Base-by-base conservation (phyloP, 1,140 invertebrate genomes). In the Carcinoscorpius rotundicauda region DNA sequence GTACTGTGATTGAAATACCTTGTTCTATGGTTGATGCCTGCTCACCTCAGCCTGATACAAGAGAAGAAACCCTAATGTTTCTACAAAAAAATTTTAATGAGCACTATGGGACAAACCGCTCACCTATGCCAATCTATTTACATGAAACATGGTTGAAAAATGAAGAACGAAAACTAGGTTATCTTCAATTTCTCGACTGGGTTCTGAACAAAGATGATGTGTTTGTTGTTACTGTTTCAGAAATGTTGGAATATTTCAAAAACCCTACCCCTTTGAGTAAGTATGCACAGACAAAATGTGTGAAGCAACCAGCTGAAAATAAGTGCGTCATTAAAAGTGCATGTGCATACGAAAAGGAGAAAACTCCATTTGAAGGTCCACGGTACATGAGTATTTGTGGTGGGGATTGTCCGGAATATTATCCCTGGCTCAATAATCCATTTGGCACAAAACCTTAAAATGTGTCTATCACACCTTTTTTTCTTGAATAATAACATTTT, bases 381-480 rank as follows among this genome's bases (percentile, higher is more conserved):
- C 55, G 71, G 6, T 67, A 60, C 10, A 84, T 94, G 83, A 87
- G 93, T 77, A 94, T 91, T 9, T 96, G 92, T 77, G 29, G 29
- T 29, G 84, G 92, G 58, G 82, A 89, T 71, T 96, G 92, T 78
- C 91, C 91, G 67, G 89, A 88, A 77, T 92, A 92, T 75, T 96
- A 94, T 78, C 92, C 92, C 67, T 94, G 91, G 91, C 76, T 93
- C 68, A 92, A 90, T 73, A 91, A 94, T 78, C 68, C 68, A 4
- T 6, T 62, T 3, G 68, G 68, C 29, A 29, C 29, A 29, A 29
- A 29, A 29, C 29, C 29, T 29, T 29, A 29, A 29, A 29, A 29
- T 29, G 29, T 29, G 0, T 29, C 29, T 29, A 29, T 29, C 29
- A 29, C 29, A 29, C 29, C 29, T 29, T 29, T 29, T 29, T 29